Evolutionary conservation across 1,140 invertebrate species (phyloP), one percentile per base, ranked within the genome.

Genomic region (Drosophila tristis): DNA sequence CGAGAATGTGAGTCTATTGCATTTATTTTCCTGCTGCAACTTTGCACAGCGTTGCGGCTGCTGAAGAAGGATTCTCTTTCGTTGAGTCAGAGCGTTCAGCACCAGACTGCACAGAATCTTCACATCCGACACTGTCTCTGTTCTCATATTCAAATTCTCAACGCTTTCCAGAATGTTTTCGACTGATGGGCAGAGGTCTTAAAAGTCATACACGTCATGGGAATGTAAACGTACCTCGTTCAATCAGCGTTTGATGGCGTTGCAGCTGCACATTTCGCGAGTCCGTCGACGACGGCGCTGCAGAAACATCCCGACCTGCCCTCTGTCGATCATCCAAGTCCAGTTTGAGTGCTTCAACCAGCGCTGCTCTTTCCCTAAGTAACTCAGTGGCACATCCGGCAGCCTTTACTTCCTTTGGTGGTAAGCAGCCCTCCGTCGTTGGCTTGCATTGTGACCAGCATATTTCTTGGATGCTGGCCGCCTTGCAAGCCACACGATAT

Each of bases 371-470:
- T 5, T 56, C 13, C 0, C 29, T 48, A 11, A 51, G 55, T 5
- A 57, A 9, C 25, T 15, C 39, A 1, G 11, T 20, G 31, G 35
- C 11, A 13, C 35, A 39, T 13, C 31, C 13, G 13, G 9, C 9
- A 8, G 13, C 0, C 0, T 43, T 43, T 8, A 26, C 13, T 43
- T 23, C 31, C 7, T 20, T 20, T 11, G 7, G 9, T 11, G n/a
- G n/a, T 2, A 43, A 15, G 23, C 2, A 11, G 9, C 42, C 47
- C 42, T 45, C 15, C 54, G 56, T 29, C 7, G 47, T 31, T 15
- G 56, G n/a, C 23, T 58, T 65, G 51, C 60, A 70, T 6, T 60
- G 68, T 4, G 58, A 59, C 63, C 68, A 78, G 42, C 62, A 48
- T 15, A 51, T 47, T 45, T 67, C 35, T 0, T 15, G 11, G 25